Conservation (phyloP, 2,113 vertebrate genomes). For the Deroptyus accipitrinus region DNA sequence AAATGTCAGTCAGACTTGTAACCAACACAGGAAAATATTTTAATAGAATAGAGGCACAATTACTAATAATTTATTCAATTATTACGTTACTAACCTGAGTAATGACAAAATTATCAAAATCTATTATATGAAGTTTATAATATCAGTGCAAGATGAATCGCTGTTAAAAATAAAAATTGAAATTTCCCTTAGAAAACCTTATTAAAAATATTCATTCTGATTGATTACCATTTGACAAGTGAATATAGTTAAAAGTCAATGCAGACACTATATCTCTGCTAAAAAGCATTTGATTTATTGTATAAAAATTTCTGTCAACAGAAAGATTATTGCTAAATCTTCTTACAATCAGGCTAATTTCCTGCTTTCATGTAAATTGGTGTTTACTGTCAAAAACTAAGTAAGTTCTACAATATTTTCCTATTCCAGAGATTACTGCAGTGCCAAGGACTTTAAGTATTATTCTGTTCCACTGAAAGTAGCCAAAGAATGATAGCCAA, state of each 20-base stretch:
- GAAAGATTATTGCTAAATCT: conserved; percentile 2
- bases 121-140: background rate
- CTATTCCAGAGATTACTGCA: background rate
- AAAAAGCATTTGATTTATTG: conserved; percentile 26
- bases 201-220: background rate
- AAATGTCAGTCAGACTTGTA: background rate
- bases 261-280: background rate
- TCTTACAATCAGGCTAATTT: background rate
- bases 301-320: background rate
- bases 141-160: background rate
- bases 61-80: background rate
- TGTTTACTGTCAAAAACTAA: conserved; percentile 8
- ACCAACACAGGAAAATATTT: background rate
- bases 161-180: background rate
- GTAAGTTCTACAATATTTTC: background rate
- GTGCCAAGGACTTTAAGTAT: background rate
- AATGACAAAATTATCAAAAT: background rate
- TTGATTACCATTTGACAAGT: background rate
- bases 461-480: background rate
- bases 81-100: background rate
- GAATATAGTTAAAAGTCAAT: background rate
- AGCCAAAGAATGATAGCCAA: background rate
- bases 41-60: background rate
- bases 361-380: background rate
- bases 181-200: background rate